Percentiles rank a stretch among this genome's conserved stretches.
Evolutionary conservation across 2,888 invertebrate species (phyloP).

Genomic region (Ochropleura plecta): DNA sequence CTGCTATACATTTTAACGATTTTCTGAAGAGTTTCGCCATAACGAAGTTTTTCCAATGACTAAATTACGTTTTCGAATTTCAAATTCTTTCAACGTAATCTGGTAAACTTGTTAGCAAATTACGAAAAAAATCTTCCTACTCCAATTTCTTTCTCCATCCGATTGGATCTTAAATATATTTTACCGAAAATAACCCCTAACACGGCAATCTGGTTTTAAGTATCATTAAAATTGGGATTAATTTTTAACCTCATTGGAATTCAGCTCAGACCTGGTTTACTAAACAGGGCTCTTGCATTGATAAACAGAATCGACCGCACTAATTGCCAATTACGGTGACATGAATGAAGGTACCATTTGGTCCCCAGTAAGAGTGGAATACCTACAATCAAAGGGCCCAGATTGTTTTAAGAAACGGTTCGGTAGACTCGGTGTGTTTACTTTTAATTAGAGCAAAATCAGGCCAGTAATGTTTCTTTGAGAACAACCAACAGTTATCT

Average conservation of each 20-base stretch:
- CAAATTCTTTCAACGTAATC: slow-evolving; percentile 3
- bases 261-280: slow-evolving; percentile 45
- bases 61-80: slow-evolving; percentile 17
- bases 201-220: slow-evolving; percentile 31
- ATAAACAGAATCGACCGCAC: slow-evolving; percentile 68
- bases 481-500: slow-evolving; percentile 16
- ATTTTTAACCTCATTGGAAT: slow-evolving; percentile 56
- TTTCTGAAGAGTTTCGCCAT: not conserved
- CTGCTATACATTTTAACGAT: not conserved
- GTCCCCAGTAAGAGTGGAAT: slow-evolving; percentile 43
- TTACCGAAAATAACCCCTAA: slow-evolving; percentile 18
- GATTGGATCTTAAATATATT: slow-evolving; percentile 4
- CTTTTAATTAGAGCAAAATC: slow-evolving; percentile 53
- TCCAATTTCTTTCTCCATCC: slow-evolving; percentile 4
- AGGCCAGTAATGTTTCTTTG: slow-evolving; percentile 19
- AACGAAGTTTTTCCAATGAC: not conserved
- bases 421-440: slow-evolving; percentile 34
- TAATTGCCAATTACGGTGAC: slow-evolving; percentile 77
- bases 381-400: slow-evolving; percentile 35
- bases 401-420: slow-evolving; percentile 54
- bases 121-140: slow-evolving; percentile 14
- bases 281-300: slow-evolving; percentile 59
- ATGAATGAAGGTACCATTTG: slow-evolving; percentile 71
- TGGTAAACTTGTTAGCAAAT: slow-evolving; percentile 21
- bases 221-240: slow-evolving; percentile 45